Evolutionary conservation across 1,140 invertebrate genomes (phyloP).

Genomic region (Bombus polaris): DNA sequence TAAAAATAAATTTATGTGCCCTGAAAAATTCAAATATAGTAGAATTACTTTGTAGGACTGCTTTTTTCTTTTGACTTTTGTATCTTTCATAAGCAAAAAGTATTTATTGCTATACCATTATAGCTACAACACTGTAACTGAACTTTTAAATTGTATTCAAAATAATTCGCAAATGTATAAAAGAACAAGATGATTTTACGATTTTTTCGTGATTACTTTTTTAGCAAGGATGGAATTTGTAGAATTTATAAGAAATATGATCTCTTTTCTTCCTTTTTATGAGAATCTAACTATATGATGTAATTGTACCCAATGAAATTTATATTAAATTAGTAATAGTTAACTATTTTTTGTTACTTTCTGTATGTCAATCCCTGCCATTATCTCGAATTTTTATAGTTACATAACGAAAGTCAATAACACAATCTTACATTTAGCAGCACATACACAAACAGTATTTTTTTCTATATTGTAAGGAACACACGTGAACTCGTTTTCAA

Average conservation of each 20-base stretch:
- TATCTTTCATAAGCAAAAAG: slow-evolving; percentile 24
- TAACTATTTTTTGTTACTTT: slow-evolving; percentile 63
- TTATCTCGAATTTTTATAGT: slow-evolving; percentile 59
- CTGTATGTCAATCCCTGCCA: slow-evolving; percentile 66
- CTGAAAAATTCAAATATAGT: slow-evolving; percentile 10
- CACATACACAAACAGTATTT: slow-evolving; percentile 74
- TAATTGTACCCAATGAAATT: slow-evolving; percentile 54
- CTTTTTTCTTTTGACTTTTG: not conserved
- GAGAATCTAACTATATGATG: slow-evolving; percentile 49
- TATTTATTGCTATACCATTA: slow-evolving; percentile 35
- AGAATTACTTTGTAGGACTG: slow-evolving; percentile 41
- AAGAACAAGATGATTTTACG: slow-evolving; percentile 25
- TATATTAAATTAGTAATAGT: slow-evolving; percentile 62
- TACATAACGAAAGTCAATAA: slow-evolving; percentile 68
- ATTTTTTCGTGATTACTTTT: slow-evolving; percentile 53
- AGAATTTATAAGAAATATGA: slow-evolving; percentile 50
- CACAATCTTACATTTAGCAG: slow-evolving; percentile 73
- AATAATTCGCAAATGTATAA: slow-evolving; percentile 48
- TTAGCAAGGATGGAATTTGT: slow-evolving; percentile 60
- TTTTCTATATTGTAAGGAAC: slow-evolving; percentile 70
- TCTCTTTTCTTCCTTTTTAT: slow-evolving; percentile 19
- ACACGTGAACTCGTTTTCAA: slow-evolving; percentile 65
- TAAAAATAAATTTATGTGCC: slow-evolving; percentile 54
- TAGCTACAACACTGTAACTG: slow-evolving; percentile 53
- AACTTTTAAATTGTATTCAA: slow-evolving; percentile 51